Percentiles rank a stretch among this genome's conserved stretches.
These are phyloP conservation scores for Artemia sp. DNA, from an alignment of 2,888 invertebrate genomes.

Conservation along the genomic window DNA sequence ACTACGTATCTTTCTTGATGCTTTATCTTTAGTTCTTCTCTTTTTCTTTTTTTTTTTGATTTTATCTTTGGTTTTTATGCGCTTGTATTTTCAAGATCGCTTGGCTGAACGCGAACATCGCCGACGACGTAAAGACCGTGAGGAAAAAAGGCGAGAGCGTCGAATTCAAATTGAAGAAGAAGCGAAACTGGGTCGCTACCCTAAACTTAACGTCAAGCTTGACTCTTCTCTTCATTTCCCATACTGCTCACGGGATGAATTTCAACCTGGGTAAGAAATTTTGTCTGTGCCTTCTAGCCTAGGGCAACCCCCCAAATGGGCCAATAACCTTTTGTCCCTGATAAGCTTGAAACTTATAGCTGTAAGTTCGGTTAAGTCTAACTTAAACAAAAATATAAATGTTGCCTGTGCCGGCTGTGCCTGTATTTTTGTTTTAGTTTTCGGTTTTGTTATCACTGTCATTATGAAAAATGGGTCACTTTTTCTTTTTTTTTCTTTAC, in stretches of 20 bases:
- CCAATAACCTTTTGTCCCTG: no score
- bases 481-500: no score
- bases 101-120: slow-evolving; percentile 48
- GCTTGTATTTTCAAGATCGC: slow-evolving; percentile 42
- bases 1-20: not conserved
- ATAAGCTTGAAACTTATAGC: no score
- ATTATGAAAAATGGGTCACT: no score
- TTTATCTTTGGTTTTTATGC: not conserved
- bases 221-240: slow-evolving; percentile 45
- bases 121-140: slow-evolving; percentile 51
- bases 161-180: slow-evolving; percentile 55
- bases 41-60: not conserved
- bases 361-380: no score
- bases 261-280: slow-evolving; percentile 20
- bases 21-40: not conserved
- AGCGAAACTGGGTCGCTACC: slow-evolving; percentile 48
- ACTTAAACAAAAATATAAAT: no score
- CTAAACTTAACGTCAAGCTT: slow-evolving; percentile 44
- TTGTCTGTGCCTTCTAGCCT: not conserved
- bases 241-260: slow-evolving; percentile 31
- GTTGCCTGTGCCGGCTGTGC: no score
- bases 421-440: no score
- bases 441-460: no score
- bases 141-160: slow-evolving; percentile 60
- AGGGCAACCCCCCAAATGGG: no score